Evolutionary conservation across 2,888 invertebrate species (phyloP).

Genomic region (Saturnia japonica): DNA sequence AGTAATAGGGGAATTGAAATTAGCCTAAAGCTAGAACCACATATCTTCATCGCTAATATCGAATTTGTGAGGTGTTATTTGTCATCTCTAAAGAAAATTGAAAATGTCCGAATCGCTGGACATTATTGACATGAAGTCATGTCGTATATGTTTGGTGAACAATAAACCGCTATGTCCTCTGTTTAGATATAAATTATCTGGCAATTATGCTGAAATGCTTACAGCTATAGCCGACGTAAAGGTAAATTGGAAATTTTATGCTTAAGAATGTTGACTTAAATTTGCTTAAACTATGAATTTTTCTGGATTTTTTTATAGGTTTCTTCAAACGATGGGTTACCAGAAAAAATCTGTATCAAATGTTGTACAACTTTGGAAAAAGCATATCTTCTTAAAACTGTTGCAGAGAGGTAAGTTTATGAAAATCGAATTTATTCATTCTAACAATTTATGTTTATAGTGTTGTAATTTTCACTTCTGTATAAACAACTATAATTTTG

Average conservation of each 20-base stretch:
- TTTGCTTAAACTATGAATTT: conserved; percentile 16
- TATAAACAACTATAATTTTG: no score
- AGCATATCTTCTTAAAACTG: conserved; percentile 72
- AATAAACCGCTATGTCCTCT: conserved; percentile 72
- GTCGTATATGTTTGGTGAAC: conserved; percentile 71
- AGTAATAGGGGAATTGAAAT: no score
- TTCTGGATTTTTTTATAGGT: conserved; percentile 50
- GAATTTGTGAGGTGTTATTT: conserved; percentile 45
- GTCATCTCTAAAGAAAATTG: conserved; percentile 46
- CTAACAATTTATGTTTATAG: no score
- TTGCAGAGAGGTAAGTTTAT: conserved; percentile 68
- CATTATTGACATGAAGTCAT: conserved; percentile 63
- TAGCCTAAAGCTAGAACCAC: no score
- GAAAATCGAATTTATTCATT: no score
- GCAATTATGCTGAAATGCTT: conserved; percentile 79
- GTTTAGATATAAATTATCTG: conserved; percentile 74
- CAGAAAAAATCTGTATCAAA: conserved; percentile 73
- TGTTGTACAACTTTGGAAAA: conserved; percentile 74
- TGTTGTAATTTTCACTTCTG: no score
- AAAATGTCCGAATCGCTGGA: conserved; percentile 59
- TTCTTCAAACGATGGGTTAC: conserved; percentile 71
- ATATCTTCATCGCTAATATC: conserved; percentile 25
- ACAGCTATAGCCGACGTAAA: conserved; percentile 77
- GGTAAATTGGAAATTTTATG: conserved; percentile 44
- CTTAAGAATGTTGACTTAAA: conserved; percentile 1